Evolutionary conservation across 2,888 invertebrate genomes (phyloP).

Genomic region (Trichopria drosophilae): DNA sequence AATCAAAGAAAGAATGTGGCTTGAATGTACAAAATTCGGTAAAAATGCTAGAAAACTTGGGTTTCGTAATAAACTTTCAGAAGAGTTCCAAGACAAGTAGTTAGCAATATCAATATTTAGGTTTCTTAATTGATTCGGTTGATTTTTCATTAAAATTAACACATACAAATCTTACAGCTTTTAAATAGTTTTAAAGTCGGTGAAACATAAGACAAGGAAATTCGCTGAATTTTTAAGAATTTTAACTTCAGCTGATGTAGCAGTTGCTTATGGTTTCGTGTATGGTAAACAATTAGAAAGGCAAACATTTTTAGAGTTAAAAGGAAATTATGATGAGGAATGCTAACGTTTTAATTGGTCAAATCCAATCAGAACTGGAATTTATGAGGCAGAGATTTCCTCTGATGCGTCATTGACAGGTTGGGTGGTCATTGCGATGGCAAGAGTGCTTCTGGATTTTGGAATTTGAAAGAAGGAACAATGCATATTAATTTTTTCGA

Average conservation of each 20-base stretch:
- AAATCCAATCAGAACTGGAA: slow-evolving; percentile 7
- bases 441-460: slow-evolving; percentile 2
- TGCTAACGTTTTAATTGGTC: slow-evolving; percentile 2
- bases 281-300: slow-evolving; percentile 15
- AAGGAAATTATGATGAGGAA: slow-evolving; percentile 11
- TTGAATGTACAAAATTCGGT: slow-evolving; percentile 4
- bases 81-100: slow-evolving; percentile 1
- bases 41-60: slow-evolving; percentile 8
- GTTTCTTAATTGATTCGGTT: slow-evolving; percentile 10
- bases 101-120: slow-evolving; percentile 11
- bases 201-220: slow-evolving; percentile 19
- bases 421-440: slow-evolving; percentile 16
- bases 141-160: slow-evolving; percentile 24
- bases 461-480: slow-evolving; percentile 4
- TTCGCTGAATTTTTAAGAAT: slow-evolving; percentile 23
- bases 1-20: background rate
- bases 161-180: slow-evolving; percentile 7
- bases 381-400: slow-evolving; percentile 15
- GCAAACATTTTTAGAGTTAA: slow-evolving; percentile 19
- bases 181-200: slow-evolving; percentile 6
- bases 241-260: slow-evolving; percentile 24
- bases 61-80: slow-evolving; percentile 20
- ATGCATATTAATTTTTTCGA: slow-evolving; percentile 17
- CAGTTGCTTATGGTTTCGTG: slow-evolving; percentile 22
- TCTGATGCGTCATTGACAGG: slow-evolving; percentile 20